Evolutionary conservation across 2,113 vertebrate genomes (phyloP), one percentile per base, ranked within the genome.

Genomic region (Apodemus sylvaticus): DNA sequence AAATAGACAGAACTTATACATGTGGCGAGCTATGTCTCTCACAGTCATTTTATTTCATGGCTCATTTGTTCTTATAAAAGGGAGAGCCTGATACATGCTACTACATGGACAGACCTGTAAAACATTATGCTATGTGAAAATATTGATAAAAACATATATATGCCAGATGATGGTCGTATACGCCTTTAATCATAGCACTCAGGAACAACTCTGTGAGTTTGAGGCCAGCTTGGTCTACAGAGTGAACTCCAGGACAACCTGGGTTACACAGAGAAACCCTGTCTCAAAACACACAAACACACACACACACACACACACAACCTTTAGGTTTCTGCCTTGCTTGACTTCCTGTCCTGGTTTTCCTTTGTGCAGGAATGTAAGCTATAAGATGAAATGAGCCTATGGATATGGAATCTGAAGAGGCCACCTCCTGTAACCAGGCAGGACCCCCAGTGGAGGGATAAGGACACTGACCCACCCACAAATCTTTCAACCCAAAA

Each of bases 1-100:
- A 19, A 14, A 51, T 71, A 93, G n/a, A 77, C 58, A 76, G 77
- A 93, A 94, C 92, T 91, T 94, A 58, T 93, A 94, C 86, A 55
- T 83, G 12, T 66, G 90, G 82, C 76, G 16, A 73, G 5, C 22
- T 86, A 58, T 39, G 34, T 85, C 60, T 97, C 13, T 20, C 51
- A 48, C 70, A 53, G 24, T 86, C 81, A 34, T 42, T 76, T 10
- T 45, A 66, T 88, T 87, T 74, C 60, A 55, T 60, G 53, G 60
- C 68, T 5, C 45, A 89, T 26, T 45, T 91, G 78, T 55, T 53
- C n/a, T 94, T 86, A 66, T 70, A 93, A 89, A 94, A 89, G 55
- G 42, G 48, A 95, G 58, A 55, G 22, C 45, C 26, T 94, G 53
- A 95, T 16, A 71, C 81, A 79, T 82, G 9, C 62, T 78, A 73